phyloP scores from a whole-genome alignment of 2,888 invertebrate genomes.

The Microctonus brassicae region DNA sequence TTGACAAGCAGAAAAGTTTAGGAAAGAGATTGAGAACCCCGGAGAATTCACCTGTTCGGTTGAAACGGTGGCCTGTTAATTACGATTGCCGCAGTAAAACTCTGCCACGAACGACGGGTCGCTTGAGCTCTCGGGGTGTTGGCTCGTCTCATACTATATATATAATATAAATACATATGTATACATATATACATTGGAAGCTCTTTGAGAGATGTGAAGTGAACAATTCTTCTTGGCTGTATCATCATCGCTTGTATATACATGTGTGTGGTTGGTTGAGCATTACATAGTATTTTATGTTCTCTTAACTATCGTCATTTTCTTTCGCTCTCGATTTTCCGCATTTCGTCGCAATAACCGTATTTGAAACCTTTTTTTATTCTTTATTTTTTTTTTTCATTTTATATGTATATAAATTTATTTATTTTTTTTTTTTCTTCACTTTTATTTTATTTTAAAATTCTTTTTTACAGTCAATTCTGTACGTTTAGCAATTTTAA shows the following conservation, averaged over 20 bases:
- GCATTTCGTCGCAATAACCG: not conserved
- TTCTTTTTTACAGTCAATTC: not conserved
- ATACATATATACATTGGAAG: not conserved
- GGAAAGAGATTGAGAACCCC: constrained; percentile 37
- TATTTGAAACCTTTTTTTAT: not conserved
- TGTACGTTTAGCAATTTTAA: constrained; percentile 17
- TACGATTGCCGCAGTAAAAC: constrained; percentile 42
- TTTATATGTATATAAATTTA: not conserved
- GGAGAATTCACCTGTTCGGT: constrained; percentile 52
- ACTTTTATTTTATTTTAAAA: not conserved
- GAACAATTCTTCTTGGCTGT: not conserved
- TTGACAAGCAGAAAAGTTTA: not conserved
- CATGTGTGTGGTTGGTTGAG: not conserved
- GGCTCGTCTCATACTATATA: constrained; percentile 13
- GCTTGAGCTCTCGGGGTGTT: constrained; percentile 34
- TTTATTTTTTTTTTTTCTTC: not conserved
- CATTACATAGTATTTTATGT: not conserved
- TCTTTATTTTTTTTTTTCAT: too few species aligned
- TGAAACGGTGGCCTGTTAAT: constrained; percentile 57
- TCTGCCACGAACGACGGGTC: constrained; percentile 5
- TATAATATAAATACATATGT: not conserved
- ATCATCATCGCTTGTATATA: not conserved
- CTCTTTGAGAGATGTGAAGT: not conserved
- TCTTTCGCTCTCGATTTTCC: not conserved
- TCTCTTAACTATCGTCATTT: not conserved